Evolutionary conservation across 2,888 invertebrate species (phyloP).

Genomic region (Tethea ocularis): DNA sequence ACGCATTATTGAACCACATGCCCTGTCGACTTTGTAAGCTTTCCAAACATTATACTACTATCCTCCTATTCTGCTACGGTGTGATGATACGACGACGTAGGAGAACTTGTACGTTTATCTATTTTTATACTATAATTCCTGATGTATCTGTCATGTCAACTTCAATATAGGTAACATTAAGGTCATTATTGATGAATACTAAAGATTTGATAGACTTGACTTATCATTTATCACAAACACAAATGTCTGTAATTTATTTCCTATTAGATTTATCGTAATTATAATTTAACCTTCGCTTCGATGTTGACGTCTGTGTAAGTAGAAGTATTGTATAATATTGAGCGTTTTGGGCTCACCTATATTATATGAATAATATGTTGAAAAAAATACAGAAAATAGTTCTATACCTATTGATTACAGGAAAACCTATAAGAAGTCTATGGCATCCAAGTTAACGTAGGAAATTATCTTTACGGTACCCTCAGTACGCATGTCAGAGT

Average conservation of each 20-base stretch:
- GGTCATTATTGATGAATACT: background rate
- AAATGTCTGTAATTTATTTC: too few relatives aligned
- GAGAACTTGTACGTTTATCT: conserved; percentile 5
- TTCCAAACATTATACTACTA: conserved; percentile 48
- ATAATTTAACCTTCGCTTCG: background rate
- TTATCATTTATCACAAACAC: too few relatives aligned
- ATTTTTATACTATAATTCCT: background rate
- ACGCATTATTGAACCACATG: conserved; percentile 76
- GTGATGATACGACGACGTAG: conserved; percentile 29
- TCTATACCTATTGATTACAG: too few relatives aligned
- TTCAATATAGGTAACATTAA: background rate
- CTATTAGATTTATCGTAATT: background rate
- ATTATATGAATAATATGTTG: too few relatives aligned
- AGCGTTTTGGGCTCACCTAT: too few relatives aligned
- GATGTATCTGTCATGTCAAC: background rate
- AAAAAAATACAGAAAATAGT: too few relatives aligned
- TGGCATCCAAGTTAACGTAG: too few relatives aligned
- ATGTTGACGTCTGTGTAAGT: background rate
- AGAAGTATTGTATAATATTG: too few relatives aligned
- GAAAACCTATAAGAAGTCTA: too few relatives aligned
- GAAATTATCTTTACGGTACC: too few relatives aligned
- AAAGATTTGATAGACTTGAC: background rate
- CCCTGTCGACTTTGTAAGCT: conserved; percentile 74
- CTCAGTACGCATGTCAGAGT: too few relatives aligned
- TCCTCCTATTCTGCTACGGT: conserved; percentile 30